Base-by-base conservation (phyloP, 2,888 invertebrate species). In the Heliconius sara region DNA sequence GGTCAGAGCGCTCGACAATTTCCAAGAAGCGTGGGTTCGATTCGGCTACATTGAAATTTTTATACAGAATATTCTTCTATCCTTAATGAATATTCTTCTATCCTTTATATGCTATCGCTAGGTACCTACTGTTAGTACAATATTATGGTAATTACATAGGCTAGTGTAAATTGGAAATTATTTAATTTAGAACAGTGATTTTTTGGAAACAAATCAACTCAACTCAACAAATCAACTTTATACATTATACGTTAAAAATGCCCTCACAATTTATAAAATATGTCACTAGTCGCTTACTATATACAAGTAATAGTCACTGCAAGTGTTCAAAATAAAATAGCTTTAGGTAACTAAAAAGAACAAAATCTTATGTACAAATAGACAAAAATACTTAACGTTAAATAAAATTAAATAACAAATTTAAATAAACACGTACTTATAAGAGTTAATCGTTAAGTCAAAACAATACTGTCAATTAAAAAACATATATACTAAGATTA, bases 241-340 rank as follows among this genome's bases (percentile, higher is more conserved):
- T 10, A 65, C 10, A 30, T 67, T 22, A 67, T 67, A 30, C 3
- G 10, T 34, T 66, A 13, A 3, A 68, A 52, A 52, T 9, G 7
- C 52, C 52, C 19, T 52, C 4, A 43, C n/a, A 68, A n/a, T 70
- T 47, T 43, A 47, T 43, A 70, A 70, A 43, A 47, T 70, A 47
- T 70, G 13, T 47, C 39, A 47, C 70, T 70, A 70, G 70, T 70
- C 70, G 25, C 19, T 43, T 43, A 70, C 25, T 70, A 70, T 27
- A 47, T 47, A 43, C 43, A 43, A 68, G n/a, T n/a, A n/a, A 39
- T 12, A 68, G 68, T 39, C 39, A 43, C 25, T 68, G 13, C 12
- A 43, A 25, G 70, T 47, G 43, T 47, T 70, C 43, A 43, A 6
- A 25, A 25, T 3, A 47, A 70, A 25, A 47, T 70, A 70, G 16